Evolutionary conservation across 2,113 vertebrate species (phyloP).

Genomic region (Alligator sinensis): DNA sequence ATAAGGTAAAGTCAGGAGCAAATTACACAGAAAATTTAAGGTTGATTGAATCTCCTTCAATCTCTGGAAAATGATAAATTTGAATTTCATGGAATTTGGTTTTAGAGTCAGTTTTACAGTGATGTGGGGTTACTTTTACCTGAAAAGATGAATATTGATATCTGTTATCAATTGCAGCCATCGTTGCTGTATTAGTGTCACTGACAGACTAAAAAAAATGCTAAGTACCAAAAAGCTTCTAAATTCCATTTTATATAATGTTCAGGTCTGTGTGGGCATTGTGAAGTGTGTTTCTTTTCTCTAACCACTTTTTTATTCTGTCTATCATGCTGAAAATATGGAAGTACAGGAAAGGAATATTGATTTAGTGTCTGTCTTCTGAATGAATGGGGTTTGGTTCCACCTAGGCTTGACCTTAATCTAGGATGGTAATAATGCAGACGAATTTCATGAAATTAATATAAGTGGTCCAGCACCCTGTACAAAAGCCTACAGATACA

Average conservation of each 20-base stretch:
- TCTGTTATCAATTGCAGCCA: slow-evolving; percentile 21
- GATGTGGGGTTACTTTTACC: background rate
- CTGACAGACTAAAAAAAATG: background rate
- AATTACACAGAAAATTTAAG: background rate
- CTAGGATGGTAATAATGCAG: slow-evolving; percentile 31
- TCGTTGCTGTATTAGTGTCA: background rate
- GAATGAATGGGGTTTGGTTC: slow-evolving; percentile 56
- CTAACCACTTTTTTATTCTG: slow-evolving; percentile 31
- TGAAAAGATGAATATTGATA: slow-evolving; percentile 14
- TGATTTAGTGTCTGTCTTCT: slow-evolving; percentile 51
- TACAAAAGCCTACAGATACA: slow-evolving; percentile 46
- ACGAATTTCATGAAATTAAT: slow-evolving; percentile 65
- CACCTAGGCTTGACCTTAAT: slow-evolving; percentile 55
- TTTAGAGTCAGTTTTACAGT: slow-evolving; percentile 5
- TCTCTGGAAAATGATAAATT: background rate
- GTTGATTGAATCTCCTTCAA: background rate
- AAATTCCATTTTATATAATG: slow-evolving; percentile 41
- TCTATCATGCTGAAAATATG: slow-evolving; percentile 46
- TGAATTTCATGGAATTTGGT: slow-evolving; percentile 7
- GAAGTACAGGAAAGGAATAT: slow-evolving; percentile 40
- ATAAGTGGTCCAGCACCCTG: slow-evolving; percentile 29
- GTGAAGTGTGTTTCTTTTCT: slow-evolving; percentile 39
- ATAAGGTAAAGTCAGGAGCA: background rate
- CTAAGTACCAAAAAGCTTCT: background rate
- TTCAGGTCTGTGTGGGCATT: background rate